Percentiles rank a stretch among this genome's conserved stretches.
Conservation (phyloP, 2,888 invertebrate species). For the Eupeodes luniger region DNA sequence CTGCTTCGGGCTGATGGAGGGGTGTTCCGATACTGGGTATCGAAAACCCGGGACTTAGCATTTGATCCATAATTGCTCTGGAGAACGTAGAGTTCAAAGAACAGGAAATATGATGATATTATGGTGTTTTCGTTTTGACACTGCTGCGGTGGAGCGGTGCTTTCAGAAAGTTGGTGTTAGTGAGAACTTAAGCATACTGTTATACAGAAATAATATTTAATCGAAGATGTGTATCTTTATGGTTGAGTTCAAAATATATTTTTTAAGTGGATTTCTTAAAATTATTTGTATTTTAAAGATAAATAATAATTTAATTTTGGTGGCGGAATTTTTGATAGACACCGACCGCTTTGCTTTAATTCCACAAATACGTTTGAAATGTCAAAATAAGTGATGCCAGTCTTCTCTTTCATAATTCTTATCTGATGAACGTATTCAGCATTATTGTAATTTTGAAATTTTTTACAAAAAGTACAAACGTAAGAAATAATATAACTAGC, state of each 20-base stretch:
- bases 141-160: neutral
- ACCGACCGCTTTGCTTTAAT: constrained; percentile 57
- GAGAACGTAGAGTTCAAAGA: neutral
- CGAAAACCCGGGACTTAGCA: constrained; percentile 95
- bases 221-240: neutral
- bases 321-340: constrained; percentile 49
- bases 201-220: neutral
- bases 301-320: constrained; percentile 29
- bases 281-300: neutral
- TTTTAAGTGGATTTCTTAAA: neutral
- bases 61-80: constrained; percentile 90
- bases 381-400: constrained; percentile 53
- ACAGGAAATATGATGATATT: neutral
- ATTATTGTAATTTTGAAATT: neutral
- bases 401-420: neutral
- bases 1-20: constrained; percentile 94
- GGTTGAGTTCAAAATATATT: neutral
- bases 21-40: constrained; percentile 96
- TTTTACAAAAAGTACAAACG: no score
- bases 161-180: neutral
- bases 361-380: constrained; percentile 37
- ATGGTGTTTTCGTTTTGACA: neutral
- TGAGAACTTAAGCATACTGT: constrained; percentile 2
- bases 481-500: no score
- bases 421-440: neutral